Conservation (phyloP, 2,797 vertebrate genomes). For the Bradypodion pumilum region DNA sequence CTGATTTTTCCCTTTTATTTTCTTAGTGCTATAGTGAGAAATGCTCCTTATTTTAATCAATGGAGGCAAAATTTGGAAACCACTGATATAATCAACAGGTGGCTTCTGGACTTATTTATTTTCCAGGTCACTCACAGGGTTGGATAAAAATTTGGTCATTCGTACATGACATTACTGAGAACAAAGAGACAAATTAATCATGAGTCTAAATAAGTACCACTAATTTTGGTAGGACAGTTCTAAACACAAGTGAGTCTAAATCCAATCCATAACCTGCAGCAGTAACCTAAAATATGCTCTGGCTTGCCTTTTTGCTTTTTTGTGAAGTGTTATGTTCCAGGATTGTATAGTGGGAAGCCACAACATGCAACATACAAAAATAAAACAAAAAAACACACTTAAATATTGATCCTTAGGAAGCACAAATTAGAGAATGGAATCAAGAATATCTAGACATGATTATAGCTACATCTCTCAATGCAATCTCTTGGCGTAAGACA, state of each 20-base stretch:
- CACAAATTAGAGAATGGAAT: neutral
- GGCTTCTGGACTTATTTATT: neutral
- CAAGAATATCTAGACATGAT: neutral
- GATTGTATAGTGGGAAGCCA: neutral
- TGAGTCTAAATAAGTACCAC: neutral
- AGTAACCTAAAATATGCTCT: neutral
- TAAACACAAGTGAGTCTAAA: neutral
- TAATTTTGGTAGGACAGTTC: neutral
- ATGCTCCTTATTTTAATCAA: no score
- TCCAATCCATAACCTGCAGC: neutral
- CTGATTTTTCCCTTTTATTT: neutral
- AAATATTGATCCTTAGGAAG: neutral
- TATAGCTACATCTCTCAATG: slow-evolving; percentile 27
- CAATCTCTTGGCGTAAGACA: slow-evolving; percentile 18
- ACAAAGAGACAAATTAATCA: neutral
- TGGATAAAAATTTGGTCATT: neutral
- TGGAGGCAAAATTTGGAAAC: neutral
- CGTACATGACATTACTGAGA: neutral
- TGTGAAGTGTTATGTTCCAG: neutral
- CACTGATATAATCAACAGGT: neutral
- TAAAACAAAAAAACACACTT: no score
- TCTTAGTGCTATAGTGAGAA: no score
- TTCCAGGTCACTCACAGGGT: neutral
- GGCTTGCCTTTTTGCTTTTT: neutral
- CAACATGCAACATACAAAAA: neutral